These are phyloP conservation scores for Pygmarrhopalites habei DNA, from an alignment of 1,140 invertebrate genomes.

Conservation along the genomic window DNA sequence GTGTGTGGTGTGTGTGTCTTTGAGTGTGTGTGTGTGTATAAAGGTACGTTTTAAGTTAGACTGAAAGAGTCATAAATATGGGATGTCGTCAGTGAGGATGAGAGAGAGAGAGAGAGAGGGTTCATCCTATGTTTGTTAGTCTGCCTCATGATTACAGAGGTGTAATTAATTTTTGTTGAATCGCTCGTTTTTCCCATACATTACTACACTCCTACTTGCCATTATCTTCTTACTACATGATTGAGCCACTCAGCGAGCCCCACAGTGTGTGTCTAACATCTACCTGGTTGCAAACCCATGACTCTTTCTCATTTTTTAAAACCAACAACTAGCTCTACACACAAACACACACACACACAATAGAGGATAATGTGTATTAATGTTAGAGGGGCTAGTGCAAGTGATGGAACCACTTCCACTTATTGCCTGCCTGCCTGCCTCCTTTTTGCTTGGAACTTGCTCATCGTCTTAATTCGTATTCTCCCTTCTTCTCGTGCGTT, in stretches of 20 bases:
- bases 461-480: constrained; percentile 22
- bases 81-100: constrained; percentile 18
- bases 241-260: constrained; percentile 15
- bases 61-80: constrained; percentile 29
- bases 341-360: too few species aligned
- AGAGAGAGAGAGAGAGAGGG: background rate
- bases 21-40: too few species aligned
- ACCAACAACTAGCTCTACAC: too few species aligned
- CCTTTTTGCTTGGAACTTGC: constrained; percentile 2
- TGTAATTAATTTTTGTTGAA: constrained; percentile 26
- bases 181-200: constrained; percentile 27
- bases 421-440: too few species aligned
- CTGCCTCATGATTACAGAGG: constrained; percentile 18
- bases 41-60: too few species aligned
- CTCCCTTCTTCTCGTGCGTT: background rate
- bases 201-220: constrained; percentile 22
- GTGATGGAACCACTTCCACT: too few species aligned
- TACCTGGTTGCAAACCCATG: constrained; percentile 1
- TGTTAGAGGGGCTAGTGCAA: too few species aligned
- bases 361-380: too few species aligned
- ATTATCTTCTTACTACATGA: constrained; percentile 15
- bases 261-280: constrained; percentile 1
- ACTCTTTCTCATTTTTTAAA: background rate
- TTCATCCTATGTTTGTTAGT: constrained; percentile 22
- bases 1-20: too few species aligned